Percentiles rank a stretch among this genome's conserved stretches.
phyloP scores from a whole-genome alignment of 1,140 invertebrate species.

The Neodiprion fabricii region DNA sequence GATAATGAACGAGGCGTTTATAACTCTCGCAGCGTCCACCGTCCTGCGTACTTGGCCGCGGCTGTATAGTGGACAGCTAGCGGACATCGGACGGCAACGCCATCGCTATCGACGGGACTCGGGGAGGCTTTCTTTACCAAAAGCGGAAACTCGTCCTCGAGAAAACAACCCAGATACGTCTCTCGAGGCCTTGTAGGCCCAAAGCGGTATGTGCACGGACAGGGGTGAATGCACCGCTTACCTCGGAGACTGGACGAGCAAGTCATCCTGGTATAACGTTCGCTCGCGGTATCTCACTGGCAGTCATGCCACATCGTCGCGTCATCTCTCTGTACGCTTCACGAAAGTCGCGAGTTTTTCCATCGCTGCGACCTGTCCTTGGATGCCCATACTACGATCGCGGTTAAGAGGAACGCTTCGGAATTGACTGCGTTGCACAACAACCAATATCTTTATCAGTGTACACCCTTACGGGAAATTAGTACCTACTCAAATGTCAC shows the following conservation, averaged over 20 bases:
- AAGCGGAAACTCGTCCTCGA: constrained; percentile 43
- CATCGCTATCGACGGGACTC: constrained; percentile 1
- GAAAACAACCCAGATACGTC: constrained; percentile 56
- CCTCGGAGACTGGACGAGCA: constrained; percentile 47
- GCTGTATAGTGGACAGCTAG: constrained; percentile 27
- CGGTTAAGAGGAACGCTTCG: too few species aligned
- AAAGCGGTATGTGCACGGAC: constrained; percentile 37
- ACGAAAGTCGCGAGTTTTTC: background rate
- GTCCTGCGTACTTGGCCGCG: background rate
- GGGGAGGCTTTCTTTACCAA: constrained; percentile 47
- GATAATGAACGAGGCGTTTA: background rate
- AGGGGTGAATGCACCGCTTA: constrained; percentile 53
- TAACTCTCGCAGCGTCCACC: background rate
- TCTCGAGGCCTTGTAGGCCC: constrained; percentile 43
- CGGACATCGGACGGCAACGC: constrained; percentile 35
- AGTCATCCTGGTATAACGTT: constrained; percentile 46
- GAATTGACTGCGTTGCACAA: too few species aligned
- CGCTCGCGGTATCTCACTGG: background rate
- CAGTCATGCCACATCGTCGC: background rate
- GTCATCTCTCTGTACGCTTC: constrained; percentile 9
- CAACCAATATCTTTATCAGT: too few species aligned
- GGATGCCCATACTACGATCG: too few species aligned
- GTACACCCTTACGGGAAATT: too few species aligned
- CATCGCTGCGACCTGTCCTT: too few species aligned
- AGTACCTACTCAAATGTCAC: too few species aligned